These are phyloP conservation scores for Fregata magnificens DNA, from an alignment of 2,113 vertebrate species.

Conservation along the genomic window DNA sequence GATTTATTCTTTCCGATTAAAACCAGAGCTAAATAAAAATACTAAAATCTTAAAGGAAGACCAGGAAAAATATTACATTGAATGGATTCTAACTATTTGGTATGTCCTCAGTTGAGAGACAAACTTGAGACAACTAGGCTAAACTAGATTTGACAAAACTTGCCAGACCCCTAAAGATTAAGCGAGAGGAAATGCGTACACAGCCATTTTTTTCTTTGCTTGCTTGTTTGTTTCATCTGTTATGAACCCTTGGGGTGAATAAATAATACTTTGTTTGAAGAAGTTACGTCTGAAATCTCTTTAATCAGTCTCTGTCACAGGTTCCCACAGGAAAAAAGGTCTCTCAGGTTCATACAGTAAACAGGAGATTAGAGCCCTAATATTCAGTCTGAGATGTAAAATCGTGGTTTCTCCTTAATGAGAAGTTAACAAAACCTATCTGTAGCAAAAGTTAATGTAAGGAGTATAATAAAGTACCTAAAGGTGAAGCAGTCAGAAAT, in stretches of 20 bases:
- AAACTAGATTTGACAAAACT: background rate
- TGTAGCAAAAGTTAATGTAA: background rate
- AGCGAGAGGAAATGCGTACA: background rate
- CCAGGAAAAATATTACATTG: background rate
- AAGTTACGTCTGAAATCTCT: background rate
- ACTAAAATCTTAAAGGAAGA: background rate
- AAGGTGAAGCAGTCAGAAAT: background rate
- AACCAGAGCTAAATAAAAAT: background rate
- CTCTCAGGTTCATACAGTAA: background rate
- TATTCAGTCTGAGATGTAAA: background rate
- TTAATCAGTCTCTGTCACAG: slow-evolving; percentile 6
- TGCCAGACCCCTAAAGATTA: background rate
- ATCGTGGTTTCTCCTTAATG: background rate
- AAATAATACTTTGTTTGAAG: slow-evolving; percentile 16
- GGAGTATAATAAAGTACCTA: background rate
- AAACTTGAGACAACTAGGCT: background rate
- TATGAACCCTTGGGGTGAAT: background rate
- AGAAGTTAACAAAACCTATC: background rate
- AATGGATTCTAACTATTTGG: background rate
- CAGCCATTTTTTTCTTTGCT: background rate
- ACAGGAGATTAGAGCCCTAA: background rate
- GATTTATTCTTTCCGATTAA: background rate
- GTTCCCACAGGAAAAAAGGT: background rate
- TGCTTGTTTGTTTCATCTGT: background rate
- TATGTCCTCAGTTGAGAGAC: background rate